Conservation (phyloP, 2,888 invertebrate genomes). For the Luperina nickerlii region DNA sequence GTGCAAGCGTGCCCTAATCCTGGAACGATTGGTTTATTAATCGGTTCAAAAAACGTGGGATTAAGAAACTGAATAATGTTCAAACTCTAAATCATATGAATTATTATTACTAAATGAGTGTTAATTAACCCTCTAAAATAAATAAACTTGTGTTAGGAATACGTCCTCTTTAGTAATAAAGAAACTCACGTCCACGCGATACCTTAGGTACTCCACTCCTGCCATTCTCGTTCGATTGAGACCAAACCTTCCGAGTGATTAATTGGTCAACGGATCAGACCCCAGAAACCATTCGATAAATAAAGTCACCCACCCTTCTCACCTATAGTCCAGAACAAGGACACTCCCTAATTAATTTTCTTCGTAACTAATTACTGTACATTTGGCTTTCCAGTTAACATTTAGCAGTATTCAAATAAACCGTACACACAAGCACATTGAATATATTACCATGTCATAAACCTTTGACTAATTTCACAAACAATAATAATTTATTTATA, state of each 20-base stretch:
- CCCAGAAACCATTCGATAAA: constrained; percentile 35
- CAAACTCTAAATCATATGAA: not conserved
- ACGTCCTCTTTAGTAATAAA: not conserved
- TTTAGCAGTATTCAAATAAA: not conserved
- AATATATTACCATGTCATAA: not conserved
- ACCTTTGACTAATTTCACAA: not conserved
- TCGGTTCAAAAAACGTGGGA: not conserved
- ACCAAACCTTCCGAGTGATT: constrained; percentile 31
- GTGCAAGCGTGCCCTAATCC: not conserved
- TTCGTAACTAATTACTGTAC: not conserved
- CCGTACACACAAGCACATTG: not conserved
- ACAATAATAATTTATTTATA: not conserved
- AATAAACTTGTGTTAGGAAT: not conserved
- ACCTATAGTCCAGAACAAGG: constrained; percentile 27
- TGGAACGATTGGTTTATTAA: not conserved
- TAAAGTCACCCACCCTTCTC: constrained; percentile 27
- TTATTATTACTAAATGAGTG: not conserved
- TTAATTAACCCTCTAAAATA: not conserved
- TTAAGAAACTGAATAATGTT: not conserved
- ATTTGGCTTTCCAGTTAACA: not conserved
- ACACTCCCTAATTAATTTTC: constrained; percentile 27
- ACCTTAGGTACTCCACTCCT: not conserved
- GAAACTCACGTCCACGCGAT: not conserved
- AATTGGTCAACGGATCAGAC: constrained; percentile 33
- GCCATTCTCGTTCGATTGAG: constrained; percentile 23